phyloP scores from a whole-genome alignment of 2,888 invertebrate species.

The Pachliopta kotzebuea region DNA sequence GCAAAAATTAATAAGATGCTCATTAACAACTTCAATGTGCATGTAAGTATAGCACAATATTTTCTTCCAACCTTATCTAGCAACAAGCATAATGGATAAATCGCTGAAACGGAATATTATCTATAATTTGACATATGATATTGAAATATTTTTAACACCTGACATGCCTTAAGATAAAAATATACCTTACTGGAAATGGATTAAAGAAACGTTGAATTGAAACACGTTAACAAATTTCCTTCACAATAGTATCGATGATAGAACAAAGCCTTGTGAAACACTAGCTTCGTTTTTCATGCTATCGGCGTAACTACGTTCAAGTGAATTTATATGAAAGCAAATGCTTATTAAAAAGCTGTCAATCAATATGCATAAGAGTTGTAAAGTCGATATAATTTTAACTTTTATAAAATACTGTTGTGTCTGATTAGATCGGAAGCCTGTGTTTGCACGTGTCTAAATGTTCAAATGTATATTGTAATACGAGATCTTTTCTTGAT shows the following conservation, averaged over 20 bases:
- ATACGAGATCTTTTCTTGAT: not conserved
- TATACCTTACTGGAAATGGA: too few relatives aligned
- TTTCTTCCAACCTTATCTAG: not conserved
- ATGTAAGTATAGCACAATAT: not conserved
- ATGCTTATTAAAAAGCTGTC: not conserved
- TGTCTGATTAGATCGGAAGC: not conserved
- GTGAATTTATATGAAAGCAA: not conserved
- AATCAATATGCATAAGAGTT: not conserved
- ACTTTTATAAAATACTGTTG: not conserved
- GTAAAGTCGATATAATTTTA: not conserved
- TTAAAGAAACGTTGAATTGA: too few relatives aligned
- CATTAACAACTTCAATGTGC: not conserved
- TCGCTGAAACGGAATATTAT: not conserved
- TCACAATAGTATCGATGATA: not conserved
- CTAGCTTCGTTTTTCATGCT: not conserved
- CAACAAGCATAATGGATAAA: not conserved
- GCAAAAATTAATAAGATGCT: not conserved
- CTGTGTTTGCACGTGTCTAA: not conserved
- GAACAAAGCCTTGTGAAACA: not conserved
- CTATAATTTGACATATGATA: not conserved
- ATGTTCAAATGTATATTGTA: too few relatives aligned
- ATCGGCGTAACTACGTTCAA: not conserved
- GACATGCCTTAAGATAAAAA: too few relatives aligned
- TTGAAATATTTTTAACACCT: not conserved
- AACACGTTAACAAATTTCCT: too few relatives aligned